phyloP scores from a whole-genome alignment of 2,888 invertebrate genomes.

The Sphaerophoria rueppellii region DNA sequence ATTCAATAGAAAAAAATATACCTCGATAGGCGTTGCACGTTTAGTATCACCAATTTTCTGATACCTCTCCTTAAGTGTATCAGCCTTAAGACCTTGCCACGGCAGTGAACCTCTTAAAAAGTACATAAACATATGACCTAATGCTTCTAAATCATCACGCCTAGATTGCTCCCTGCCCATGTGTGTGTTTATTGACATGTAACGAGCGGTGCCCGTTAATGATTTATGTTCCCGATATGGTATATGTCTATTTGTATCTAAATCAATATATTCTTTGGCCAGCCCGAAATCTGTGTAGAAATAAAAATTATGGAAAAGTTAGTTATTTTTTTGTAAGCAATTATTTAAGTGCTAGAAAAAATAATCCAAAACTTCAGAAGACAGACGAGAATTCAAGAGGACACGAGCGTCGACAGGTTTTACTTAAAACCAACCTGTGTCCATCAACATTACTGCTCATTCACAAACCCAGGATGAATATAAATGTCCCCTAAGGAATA shows the following conservation, averaged over 20 bases:
- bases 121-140: slow-evolving; percentile 99
- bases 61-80: slow-evolving; percentile 99
- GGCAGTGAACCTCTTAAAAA: slow-evolving; percentile 99
- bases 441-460: too few species aligned
- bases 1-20: slow-evolving; percentile 77
- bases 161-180: slow-evolving; percentile 99
- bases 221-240: slow-evolving; percentile 99
- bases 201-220: slow-evolving; percentile 99
- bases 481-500: too few species aligned
- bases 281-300: slow-evolving; percentile 96
- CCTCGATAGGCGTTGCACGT: slow-evolving; percentile 98
- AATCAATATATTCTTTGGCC: slow-evolving; percentile 99
- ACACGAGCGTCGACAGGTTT: too few species aligned
- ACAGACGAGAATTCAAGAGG: neutral
- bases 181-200: slow-evolving; percentile 99
- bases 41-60: slow-evolving; percentile 99
- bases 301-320: slow-evolving; percentile 35
- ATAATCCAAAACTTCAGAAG: neutral
- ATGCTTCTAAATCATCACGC: slow-evolving; percentile 99
- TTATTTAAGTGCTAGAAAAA: neutral
- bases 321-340: neutral
- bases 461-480: too few species aligned
- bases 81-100: slow-evolving; percentile 99
- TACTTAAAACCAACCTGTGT: too few species aligned
- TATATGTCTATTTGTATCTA: slow-evolving; percentile 99